Base-by-base conservation (phyloP, 2,888 invertebrate species). In the Neoscelio sp. region DNA sequence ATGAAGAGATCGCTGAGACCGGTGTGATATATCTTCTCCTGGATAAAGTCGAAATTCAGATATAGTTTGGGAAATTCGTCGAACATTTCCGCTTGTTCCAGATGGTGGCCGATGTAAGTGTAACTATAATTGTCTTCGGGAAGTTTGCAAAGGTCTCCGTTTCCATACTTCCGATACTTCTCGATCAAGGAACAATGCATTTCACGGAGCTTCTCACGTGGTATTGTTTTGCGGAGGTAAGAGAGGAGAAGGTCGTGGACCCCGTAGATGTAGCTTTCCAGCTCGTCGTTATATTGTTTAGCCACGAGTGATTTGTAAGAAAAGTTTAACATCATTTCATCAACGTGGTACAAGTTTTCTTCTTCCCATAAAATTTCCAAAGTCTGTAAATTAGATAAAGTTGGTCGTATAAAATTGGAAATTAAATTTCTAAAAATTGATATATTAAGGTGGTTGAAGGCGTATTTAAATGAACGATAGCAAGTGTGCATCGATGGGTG, bases 121-220 rank as follows among this genome's bases (percentile, higher is more conserved):
- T 93, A 94, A 83, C 95, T 94, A 85, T 96, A 96, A 48, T 94
- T 94, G 85, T 95, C 95, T 78, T 94, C 92, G 0, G 93, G 93
- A 12, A 95, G 91, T 68, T 93, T 92, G 0, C 93, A 91, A 18
- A 92, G 92, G 82, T 92, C 91, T 4, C 90, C 88, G 0, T 90
- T 85, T 44, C 92, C 92, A 12, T 89, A 89, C 75, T 91, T 91
- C 8, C 91, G 86, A 85, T 95, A 95, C 58, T 92, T 92, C 10
- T 92, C 91, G 2, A 95, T 89, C 23, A 95, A 91, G 17, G 92
- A 91, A 50, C 89, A 87, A 81, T 95, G 95, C 75, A 93, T 88
- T 62, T 90, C 91, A 75, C 90, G 90, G 58, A 91, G 87, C 46
- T 92, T 91, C 0, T 91, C 90, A 0, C 89, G 85, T 0, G 86